Evolutionary conservation across 2,888 invertebrate species (phyloP).

Genomic region (Andrena camellia): DNA sequence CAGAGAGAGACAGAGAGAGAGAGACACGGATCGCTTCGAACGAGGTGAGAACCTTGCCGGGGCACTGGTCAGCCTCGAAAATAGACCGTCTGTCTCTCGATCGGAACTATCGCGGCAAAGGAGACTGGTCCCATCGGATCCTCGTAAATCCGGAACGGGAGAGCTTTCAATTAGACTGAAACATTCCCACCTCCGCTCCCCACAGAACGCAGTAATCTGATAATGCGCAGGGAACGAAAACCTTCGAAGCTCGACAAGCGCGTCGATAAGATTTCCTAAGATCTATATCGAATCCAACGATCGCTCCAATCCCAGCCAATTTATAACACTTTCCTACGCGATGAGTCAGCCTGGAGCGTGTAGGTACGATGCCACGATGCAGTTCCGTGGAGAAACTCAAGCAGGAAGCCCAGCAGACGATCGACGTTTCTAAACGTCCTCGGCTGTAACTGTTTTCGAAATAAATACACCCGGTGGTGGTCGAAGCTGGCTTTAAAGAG

Average conservation of each 20-base stretch:
- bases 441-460: conserved; percentile 17
- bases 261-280: not conserved
- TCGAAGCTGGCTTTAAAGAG: not conserved
- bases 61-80: conserved; percentile 61
- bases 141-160: conserved; percentile 9
- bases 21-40: conserved; percentile 9
- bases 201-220: no score
- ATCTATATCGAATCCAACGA: not conserved
- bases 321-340: conserved; percentile 27
- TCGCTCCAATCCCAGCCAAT: conserved; percentile 32
- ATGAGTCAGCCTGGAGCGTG: conserved; percentile 43
- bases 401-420: conserved; percentile 53
- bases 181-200: not conserved
- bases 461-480: conserved; percentile 14
- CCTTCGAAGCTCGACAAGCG: not conserved
- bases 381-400: conserved; percentile 36
- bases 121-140: not conserved
- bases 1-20: not conserved
- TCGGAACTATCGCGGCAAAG: conserved; percentile 43
- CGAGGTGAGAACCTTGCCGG: conserved; percentile 36
- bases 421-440: conserved; percentile 50
- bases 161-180: not conserved
- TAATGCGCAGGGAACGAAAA: not conserved
- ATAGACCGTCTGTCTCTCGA: conserved; percentile 56
- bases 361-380: not conserved